Base-by-base conservation (phyloP, 2,888 invertebrate genomes). In the Coelopa pilipes region DNA sequence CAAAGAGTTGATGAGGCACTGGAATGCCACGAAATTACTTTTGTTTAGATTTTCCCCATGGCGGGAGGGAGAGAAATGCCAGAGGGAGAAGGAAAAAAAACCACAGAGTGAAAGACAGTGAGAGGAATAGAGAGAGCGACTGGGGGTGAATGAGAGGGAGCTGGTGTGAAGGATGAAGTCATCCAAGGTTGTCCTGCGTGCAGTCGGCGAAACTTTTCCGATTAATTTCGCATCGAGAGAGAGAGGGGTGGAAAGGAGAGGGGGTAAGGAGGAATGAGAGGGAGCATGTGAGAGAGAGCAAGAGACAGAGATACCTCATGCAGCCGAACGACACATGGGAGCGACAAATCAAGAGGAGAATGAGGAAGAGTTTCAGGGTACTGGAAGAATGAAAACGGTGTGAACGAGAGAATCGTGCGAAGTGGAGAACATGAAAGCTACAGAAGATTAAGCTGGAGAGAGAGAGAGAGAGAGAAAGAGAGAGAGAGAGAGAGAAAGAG, bases 1-100 rank as follows among this genome's bases (percentile, higher is more conserved):
- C 77, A 80, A 79, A 78, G 78, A 79, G 78, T 80, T 80, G 76
- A 78, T 78, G 80, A 79, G 78, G 76, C 79, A 77, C 75, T 76
- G 77, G 79, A 80, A 77, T 79, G 77, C 78, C 80, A 77, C 77
- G 79, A 79, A 80, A 80, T 80, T 78, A 76, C 79, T 79, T 79
- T 75, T 78, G 75, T 80, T 75, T 67, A 73, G 75, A 74, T 74
- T 73, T 74, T 70, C 73, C 74, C 72, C 77, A 34, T 12, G 62
- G 62, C 34, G 24, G 47, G 24, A 19, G 45, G 68, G 13, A n/a
- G 34, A 53, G 21, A 34, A 57, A 2, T 34, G 59, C 57, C 46
- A 24, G 19, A 34, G 34, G 50, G 34, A 34, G 34, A 34, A 34
- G 7, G 34, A 34, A 34, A 34, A n/a, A 19, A 53, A 21, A 15